Conservation (phyloP, 2,113 vertebrate genomes). For the Anolis sagrei region DNA sequence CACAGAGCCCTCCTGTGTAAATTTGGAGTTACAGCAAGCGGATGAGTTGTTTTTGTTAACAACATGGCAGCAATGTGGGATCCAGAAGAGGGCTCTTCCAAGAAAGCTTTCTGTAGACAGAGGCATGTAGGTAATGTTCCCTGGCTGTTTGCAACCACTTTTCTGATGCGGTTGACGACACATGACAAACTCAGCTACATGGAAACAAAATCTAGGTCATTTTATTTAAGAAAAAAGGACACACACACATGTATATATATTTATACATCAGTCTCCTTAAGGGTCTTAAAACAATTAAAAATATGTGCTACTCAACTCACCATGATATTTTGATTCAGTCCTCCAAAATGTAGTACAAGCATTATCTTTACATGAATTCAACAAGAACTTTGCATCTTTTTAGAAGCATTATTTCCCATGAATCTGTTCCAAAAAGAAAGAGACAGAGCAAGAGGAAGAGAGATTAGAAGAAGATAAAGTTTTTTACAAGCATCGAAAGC, state of each 20-base stretch:
- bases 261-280: slow-evolving; percentile 69
- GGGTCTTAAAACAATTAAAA: slow-evolving; percentile 65
- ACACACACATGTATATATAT: not conserved
- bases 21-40: slow-evolving; percentile 51
- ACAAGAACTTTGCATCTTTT: not conserved
- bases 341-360: slow-evolving; percentile 33
- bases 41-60: slow-evolving; percentile 26
- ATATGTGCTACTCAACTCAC: not conserved
- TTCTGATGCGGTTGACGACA: slow-evolving; percentile 99
- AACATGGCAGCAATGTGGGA: not conserved
- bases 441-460: not conserved
- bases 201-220: slow-evolving; percentile 84
- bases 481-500: not conserved
- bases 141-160: slow-evolving; percentile 98
- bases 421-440: not conserved
- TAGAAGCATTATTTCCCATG: not conserved
- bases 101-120: slow-evolving; percentile 88
- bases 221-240: slow-evolving; percentile 35
- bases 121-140: slow-evolving; percentile 84
- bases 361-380: not conserved
- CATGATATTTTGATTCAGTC: not conserved
- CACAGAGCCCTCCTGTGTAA: slow-evolving; percentile 63
- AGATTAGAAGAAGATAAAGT: no score
- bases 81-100: slow-evolving; percentile 35
- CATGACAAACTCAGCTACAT: slow-evolving; percentile 94